These are phyloP conservation scores for Hedychridium roseum DNA, from an alignment of 2,888 invertebrate species.

Conservation along the genomic window DNA sequence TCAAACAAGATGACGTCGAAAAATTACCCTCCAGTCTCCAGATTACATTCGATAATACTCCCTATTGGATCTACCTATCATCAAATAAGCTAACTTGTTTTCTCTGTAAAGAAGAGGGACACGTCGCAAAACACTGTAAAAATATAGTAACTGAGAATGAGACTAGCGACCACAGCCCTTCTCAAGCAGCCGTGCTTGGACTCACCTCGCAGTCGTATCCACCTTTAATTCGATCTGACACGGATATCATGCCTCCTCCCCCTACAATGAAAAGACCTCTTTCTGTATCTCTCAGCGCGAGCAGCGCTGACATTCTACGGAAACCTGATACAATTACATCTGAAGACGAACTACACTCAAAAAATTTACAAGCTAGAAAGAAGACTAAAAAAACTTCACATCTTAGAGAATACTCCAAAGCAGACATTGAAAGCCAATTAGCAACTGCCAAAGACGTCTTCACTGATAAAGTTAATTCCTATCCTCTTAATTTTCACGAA, in stretches of 20 bases:
- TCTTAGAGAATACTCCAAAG: no score
- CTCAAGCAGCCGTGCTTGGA: background rate
- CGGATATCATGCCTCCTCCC: background rate
- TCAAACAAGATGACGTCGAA: slow-evolving; percentile 8
- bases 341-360: no score
- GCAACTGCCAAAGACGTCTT: no score
- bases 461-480: background rate
- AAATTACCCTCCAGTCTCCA: slow-evolving; percentile 9
- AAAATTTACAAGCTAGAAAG: no score
- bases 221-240: background rate
- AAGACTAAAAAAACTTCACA: no score
- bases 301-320: background rate
- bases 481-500: slow-evolving; percentile 1
- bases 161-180: background rate
- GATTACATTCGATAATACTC: slow-evolving; percentile 8
- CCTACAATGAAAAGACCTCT: background rate
- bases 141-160: background rate
- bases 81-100: slow-evolving; percentile 8
- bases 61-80: slow-evolving; percentile 11
- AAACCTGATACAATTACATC: background rate
- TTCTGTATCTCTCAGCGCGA: background rate
- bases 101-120: slow-evolving; percentile 17
- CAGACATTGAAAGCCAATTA: no score
- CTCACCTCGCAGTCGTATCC: no score
- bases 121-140: slow-evolving; percentile 12